These are phyloP conservation scores for Corvus hawaiiensis DNA, from an alignment of 2,113 vertebrate species.

Conservation along the genomic window DNA sequence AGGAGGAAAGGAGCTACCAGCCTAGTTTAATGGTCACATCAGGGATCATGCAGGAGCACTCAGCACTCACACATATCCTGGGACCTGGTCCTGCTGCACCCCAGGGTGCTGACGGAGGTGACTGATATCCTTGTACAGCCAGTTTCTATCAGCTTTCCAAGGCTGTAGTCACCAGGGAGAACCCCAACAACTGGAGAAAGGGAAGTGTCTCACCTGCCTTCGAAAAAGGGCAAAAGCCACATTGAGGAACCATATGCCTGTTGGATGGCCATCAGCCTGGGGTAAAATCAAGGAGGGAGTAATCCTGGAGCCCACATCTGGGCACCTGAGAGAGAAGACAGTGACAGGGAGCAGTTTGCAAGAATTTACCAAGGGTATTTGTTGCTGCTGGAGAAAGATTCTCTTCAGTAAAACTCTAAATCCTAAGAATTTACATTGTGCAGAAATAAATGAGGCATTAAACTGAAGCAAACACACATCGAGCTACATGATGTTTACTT, in stretches of 20 bases:
- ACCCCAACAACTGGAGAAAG: not conserved
- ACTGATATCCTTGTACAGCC: not conserved
- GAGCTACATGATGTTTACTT: not conserved
- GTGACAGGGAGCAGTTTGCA: rapidly evolving
- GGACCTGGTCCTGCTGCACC: rapidly evolving
- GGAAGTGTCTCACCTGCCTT: not conserved
- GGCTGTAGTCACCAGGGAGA: not conserved
- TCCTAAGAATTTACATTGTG: not conserved
- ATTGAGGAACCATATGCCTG: rapidly evolving
- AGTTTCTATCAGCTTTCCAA: not conserved
- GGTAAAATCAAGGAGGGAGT: not conserved
- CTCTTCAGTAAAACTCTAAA: not conserved
- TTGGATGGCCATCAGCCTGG: rapidly evolving
- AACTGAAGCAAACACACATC: not conserved
- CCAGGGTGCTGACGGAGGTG: not conserved
- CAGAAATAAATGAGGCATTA: not conserved
- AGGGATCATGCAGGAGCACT: not conserved
- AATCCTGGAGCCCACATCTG: not conserved
- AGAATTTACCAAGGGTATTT: not conserved
- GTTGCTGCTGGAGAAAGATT: not conserved
- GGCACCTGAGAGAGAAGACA: not conserved
- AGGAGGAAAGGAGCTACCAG: not conserved
- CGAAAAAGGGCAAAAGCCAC: not conserved
- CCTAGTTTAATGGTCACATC: too few relatives aligned
- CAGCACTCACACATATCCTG: rapidly evolving